Percentiles rank a stretch among this genome's conserved stretches.
These are phyloP conservation scores for Lasioglossum lativentre DNA, from an alignment of 2,888 invertebrate genomes.

Conservation along the genomic window DNA sequence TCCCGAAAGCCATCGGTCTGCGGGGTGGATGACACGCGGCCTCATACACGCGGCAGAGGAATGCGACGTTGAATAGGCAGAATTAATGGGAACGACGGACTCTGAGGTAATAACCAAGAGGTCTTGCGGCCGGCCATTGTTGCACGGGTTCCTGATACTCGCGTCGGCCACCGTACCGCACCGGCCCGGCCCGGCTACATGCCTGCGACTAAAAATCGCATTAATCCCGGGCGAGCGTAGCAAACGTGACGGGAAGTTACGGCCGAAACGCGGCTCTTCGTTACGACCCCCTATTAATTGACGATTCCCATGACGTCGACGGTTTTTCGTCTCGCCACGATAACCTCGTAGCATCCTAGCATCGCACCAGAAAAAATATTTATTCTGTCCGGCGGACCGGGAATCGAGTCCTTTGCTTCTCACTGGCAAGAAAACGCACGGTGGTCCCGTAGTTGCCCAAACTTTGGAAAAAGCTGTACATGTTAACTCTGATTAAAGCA, in stretches of 20 bases:
- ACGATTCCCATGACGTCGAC: slow-evolving; percentile 1
- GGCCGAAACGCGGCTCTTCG: not conserved
- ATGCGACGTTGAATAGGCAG: slow-evolving; percentile 74
- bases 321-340: not conserved
- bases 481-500: too few species aligned
- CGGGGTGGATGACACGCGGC: slow-evolving; percentile 37
- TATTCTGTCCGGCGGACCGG: not conserved
- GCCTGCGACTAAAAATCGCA: slow-evolving; percentile 44
- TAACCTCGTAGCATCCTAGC: not conserved
- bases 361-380: not conserved
- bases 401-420: not conserved
- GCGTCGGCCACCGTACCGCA: slow-evolving; percentile 1
- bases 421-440: too few species aligned
- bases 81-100: slow-evolving; percentile 77
- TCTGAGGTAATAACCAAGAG: slow-evolving; percentile 68
- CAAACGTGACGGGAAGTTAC: slow-evolving; percentile 18
- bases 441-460: too few species aligned
- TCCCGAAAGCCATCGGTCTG: slow-evolving; percentile 36
- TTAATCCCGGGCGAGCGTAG: slow-evolving; percentile 40
- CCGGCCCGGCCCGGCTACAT: not conserved
- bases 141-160: slow-evolving; percentile 33
- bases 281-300: slow-evolving; percentile 24
- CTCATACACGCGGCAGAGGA: slow-evolving; percentile 55
- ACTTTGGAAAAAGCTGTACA: too few species aligned
- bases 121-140: slow-evolving; percentile 58